phyloP scores from a whole-genome alignment of 2,797 vertebrate genomes.

The Scomberomorus guttatus region DNA sequence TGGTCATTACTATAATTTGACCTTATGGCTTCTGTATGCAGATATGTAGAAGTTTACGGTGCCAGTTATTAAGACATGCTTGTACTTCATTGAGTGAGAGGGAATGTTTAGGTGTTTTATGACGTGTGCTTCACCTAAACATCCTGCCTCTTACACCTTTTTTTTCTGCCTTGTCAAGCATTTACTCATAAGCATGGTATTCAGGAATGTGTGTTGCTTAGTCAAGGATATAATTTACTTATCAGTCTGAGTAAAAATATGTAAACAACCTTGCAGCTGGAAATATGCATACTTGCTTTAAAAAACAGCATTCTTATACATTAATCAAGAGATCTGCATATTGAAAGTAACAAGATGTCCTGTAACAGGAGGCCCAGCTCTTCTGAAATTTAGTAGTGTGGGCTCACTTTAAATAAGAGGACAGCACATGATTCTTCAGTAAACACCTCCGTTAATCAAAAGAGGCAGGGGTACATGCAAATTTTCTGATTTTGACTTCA shows the following conservation, averaged over 20 bases:
- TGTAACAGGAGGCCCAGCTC: constrained; percentile 44
- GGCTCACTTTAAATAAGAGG: constrained; percentile 62
- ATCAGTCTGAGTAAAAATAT: constrained; percentile 75
- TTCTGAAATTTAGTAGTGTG: constrained; percentile 43
- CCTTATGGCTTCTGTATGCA: constrained; percentile 68
- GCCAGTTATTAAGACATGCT: constrained; percentile 78
- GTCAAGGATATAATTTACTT: constrained; percentile 68
- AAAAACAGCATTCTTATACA: constrained; percentile 65
- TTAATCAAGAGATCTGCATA: constrained; percentile 54
- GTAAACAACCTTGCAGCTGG: constrained; percentile 80
- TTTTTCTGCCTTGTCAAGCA: constrained; percentile 84
- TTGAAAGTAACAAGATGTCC: constrained; percentile 59
- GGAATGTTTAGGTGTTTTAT: constrained; percentile 71
- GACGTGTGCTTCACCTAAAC: constrained; percentile 41
- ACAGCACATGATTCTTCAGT: constrained; percentile 54
- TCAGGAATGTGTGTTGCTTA: constrained; percentile 73
- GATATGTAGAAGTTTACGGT: constrained; percentile 61
- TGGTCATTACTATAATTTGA: constrained; percentile 48
- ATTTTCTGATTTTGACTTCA: constrained; percentile 68
- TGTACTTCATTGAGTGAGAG: constrained; percentile 79
- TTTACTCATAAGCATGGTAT: constrained; percentile 49
- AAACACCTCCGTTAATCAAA: constrained; percentile 46
- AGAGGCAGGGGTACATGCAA: constrained; percentile 41
- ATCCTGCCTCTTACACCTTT: constrained; percentile 46
- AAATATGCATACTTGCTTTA: constrained; percentile 66